Evolutionary conservation across 2,113 vertebrate genomes (phyloP).

Genomic region (Prolemur simus): DNA sequence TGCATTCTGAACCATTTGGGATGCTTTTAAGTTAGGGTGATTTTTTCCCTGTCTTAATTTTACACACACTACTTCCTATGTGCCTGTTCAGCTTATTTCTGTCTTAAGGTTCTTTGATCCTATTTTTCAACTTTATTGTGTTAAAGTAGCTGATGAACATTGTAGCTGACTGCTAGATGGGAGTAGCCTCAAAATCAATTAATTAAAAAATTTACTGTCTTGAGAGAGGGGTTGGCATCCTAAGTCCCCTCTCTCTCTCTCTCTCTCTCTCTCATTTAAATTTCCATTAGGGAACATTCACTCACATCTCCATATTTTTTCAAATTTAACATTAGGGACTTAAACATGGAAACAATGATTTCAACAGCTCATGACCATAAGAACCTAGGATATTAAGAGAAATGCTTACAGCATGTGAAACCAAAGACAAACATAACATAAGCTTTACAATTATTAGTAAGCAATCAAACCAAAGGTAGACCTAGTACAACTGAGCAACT

Average conservation of each 20-base stretch:
- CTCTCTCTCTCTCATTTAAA: background rate
- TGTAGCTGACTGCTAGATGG: background rate
- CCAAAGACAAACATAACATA: background rate
- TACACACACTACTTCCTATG: background rate
- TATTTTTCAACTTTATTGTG: conserved; percentile 1
- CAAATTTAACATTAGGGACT: background rate
- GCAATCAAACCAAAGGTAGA: background rate
- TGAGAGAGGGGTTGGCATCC: conserved; percentile 25
- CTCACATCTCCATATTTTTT: background rate
- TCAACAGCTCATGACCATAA: background rate
- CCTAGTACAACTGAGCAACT: background rate
- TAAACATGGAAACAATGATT: conserved; percentile 38
- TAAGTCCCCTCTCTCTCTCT: background rate
- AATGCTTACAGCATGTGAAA: background rate
- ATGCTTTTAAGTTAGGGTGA: conserved; percentile 62
- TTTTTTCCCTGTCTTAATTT: conserved; percentile 69
- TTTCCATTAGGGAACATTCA: background rate
- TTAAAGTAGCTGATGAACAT: conserved; percentile 48
- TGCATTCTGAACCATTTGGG: conserved; percentile 69
- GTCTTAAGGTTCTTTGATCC: background rate
- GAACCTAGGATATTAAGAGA: conserved; percentile 20
- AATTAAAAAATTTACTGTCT: conserved; percentile 63
- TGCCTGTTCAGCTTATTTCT: conserved; percentile 66
- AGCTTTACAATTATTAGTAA: background rate
- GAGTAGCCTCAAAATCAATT: conserved; percentile 15